A percentile compares a stretch with the other conserved stretches of the same genome.
phyloP scores from a whole-genome alignment of 1,140 invertebrate species.

The Psix sp. region DNA sequence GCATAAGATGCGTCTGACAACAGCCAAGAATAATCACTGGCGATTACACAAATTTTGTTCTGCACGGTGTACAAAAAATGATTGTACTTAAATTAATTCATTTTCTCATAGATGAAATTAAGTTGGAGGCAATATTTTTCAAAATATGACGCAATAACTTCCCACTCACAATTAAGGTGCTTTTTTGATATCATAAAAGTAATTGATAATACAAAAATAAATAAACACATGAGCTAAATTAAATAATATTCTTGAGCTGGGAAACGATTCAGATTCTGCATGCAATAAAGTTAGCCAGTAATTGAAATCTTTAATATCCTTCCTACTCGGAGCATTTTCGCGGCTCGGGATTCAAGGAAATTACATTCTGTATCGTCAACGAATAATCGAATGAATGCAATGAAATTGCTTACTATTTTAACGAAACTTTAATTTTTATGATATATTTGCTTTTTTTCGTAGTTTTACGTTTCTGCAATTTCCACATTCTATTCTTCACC shows the following conservation, averaged over 20 bases:
- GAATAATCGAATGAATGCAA: slow-evolving; percentile 30
- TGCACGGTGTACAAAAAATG: slow-evolving; percentile 10
- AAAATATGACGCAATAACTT: slow-evolving; percentile 12
- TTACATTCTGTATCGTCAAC: slow-evolving; percentile 24
- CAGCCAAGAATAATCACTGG: slow-evolving; percentile 21
- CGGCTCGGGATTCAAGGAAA: slow-evolving; percentile 5
- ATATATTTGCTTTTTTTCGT: slow-evolving; percentile 4
- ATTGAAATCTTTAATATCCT: slow-evolving; percentile 31
- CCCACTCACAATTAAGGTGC: slow-evolving; percentile 8
- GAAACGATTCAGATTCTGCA: slow-evolving; percentile 2
- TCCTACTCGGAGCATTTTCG: neutral
- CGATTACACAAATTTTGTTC: slow-evolving; percentile 28
- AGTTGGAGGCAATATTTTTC: slow-evolving; percentile 6
- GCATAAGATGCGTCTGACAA: slow-evolving; percentile 24
- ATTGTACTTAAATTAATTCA: slow-evolving; percentile 19
- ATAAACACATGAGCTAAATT: slow-evolving; percentile 6
- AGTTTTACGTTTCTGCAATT: slow-evolving; percentile 6
- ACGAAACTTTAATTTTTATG: slow-evolving; percentile 15
- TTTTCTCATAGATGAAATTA: slow-evolving; percentile 16
- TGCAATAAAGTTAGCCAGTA: slow-evolving; percentile 16
- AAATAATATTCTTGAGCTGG: slow-evolving; percentile 2
- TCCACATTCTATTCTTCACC: neutral
- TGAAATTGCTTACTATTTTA: slow-evolving; percentile 25
- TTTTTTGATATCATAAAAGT: neutral
- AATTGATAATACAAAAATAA: slow-evolving; percentile 21